Base-by-base conservation (phyloP, 1,140 invertebrate species). In the Harpegnathos saltator region DNA sequence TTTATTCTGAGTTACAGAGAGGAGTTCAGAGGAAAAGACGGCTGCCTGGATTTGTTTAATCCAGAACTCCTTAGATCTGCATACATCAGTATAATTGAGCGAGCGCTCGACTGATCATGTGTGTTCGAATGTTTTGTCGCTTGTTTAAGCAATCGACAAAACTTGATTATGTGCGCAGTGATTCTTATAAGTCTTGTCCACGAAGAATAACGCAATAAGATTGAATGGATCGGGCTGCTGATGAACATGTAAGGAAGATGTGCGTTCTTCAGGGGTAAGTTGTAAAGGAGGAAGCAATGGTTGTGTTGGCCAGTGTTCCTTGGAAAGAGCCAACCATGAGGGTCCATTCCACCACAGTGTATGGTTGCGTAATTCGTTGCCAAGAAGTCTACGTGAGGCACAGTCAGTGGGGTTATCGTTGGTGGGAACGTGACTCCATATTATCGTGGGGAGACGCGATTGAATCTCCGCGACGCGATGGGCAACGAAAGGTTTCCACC, bases 261-360 rank as follows among this genome's bases (percentile, higher is more conserved):
- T n/a, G n/a, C n/a, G n/a, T n/a, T n/a, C n/a, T n/a, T n/a, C n/a
- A n/a, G n/a, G n/a, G n/a, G n/a, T n/a, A n/a, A n/a, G n/a, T n/a
- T n/a, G n/a, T n/a, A n/a, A n/a, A n/a, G n/a, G 24, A 24, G 3
- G 24, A 7, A 9, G 7, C 0, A 22, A 24, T 11, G 0, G n/a
- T 22, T 58, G 19, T 7, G 2, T 22, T 22, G 71, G 24, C 56
- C 58, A 56, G 3, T n/a, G n/a, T n/a, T n/a, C n/a, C n/a, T n/a
- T n/a, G n/a, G n/a, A n/a, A n/a, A n/a, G n/a, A n/a, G n/a, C n/a
- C n/a, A n/a, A n/a, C n/a, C n/a, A n/a, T n/a, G 15, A 0, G 0
- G 58, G 65, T 2, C 77, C 77, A 1, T 17, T 9, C 77, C 77
- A 81, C 66, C 77, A 81, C 12, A 81, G 9, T 0, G 14, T 0